Evolutionary conservation across 2,113 vertebrate species (phyloP).

Genomic region (Micronycteris hirsuta): DNA sequence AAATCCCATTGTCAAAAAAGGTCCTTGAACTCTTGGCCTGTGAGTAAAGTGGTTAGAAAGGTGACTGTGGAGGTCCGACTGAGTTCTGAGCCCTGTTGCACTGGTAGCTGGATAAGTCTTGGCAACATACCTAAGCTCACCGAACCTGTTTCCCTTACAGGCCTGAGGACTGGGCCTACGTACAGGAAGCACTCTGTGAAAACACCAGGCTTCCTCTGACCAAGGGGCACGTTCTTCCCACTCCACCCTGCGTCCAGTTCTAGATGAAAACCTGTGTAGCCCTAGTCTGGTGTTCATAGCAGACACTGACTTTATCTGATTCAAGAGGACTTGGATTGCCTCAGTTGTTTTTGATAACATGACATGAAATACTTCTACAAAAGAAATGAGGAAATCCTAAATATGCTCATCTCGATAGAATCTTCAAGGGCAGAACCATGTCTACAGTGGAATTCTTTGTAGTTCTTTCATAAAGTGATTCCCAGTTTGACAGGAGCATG

Average conservation of each 20-base stretch:
- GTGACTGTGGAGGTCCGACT: neutral
- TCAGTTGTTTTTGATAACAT: neutral
- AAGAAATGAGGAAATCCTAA: neutral
- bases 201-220: no score
- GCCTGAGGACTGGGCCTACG: accelerated
- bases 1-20: neutral
- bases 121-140: neutral
- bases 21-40: neutral
- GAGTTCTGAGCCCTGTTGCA: neutral
- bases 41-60: neutral
- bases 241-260: neutral
- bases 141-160: neutral
- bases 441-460: neutral
- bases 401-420: neutral
- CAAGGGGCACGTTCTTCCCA: neutral
- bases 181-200: neutral
- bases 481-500: neutral
- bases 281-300: neutral
- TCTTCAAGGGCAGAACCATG: neutral
- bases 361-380: neutral
- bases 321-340: neutral
- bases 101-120: neutral
- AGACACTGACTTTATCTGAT: neutral
- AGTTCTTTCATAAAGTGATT: neutral
- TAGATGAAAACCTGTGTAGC: neutral